These are phyloP conservation scores for Sphinx pinastri DNA, from an alignment of 2,888 invertebrate genomes.

Conservation along the genomic window DNA sequence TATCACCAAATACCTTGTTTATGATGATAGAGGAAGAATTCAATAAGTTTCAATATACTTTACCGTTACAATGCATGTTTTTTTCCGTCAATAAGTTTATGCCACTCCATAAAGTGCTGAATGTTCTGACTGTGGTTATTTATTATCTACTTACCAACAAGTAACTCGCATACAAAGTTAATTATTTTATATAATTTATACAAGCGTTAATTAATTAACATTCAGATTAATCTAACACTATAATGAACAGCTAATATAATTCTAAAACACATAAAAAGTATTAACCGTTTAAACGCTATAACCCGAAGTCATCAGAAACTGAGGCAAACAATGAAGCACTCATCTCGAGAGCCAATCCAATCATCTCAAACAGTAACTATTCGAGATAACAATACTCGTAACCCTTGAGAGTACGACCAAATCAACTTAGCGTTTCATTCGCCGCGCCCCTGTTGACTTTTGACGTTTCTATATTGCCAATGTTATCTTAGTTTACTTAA, in stretches of 20 bases:
- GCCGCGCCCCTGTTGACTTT: conserved; percentile 80
- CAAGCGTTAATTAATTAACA: no score
- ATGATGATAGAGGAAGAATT: no score
- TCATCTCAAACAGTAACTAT: conserved; percentile 80
- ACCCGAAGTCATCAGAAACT: conserved; percentile 21
- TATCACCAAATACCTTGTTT: no score
- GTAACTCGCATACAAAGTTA: no score
- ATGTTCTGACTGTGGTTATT: no score
- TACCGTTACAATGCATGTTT: no score
- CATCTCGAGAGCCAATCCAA: conserved; percentile 76
- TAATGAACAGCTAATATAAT: neutral
- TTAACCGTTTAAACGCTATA: conserved; percentile 13
- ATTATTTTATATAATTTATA: no score
- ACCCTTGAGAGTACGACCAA: conserved; percentile 78
- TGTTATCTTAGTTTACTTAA: conserved; percentile 84
- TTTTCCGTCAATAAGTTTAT: no score
- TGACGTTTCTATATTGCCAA: conserved; percentile 75
- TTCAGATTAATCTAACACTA: neutral
- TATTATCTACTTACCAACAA: no score
- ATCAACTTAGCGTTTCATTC: conserved; percentile 79
- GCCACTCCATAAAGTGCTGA: no score
- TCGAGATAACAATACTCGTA: conserved; percentile 71
- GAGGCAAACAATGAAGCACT: conserved; percentile 68
- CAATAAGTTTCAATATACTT: no score
- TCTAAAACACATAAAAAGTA: neutral